Percentiles rank a stretch among this genome's conserved stretches.
Evolutionary conservation across 2,113 vertebrate species (phyloP).

Genomic region (Brevimyrus niger): DNA sequence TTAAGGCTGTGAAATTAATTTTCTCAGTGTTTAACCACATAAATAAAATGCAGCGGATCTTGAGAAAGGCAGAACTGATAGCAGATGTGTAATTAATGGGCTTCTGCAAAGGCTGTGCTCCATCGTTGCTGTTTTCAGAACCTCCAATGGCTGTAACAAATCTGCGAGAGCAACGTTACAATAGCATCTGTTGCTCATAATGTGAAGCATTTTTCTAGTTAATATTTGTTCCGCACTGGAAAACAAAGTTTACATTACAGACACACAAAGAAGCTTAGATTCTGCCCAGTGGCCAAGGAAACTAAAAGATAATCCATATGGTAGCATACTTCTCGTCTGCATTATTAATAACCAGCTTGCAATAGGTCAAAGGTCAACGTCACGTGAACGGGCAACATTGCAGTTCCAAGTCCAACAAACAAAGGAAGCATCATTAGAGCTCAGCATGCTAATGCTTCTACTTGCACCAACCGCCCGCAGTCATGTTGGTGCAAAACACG

Average conservation of each 20-base stretch:
- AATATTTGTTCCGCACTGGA: neutral
- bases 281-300: neutral
- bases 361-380: neutral
- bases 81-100: neutral
- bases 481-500: neutral
- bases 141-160: neutral
- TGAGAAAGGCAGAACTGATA: neutral
- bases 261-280: neutral
- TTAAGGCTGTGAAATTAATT: neutral
- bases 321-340: neutral
- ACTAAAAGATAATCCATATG: neutral
- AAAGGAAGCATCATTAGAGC: neutral
- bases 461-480: too few species aligned
- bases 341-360: neutral
- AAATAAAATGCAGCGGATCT: neutral
- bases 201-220: neutral
- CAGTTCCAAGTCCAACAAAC: too few species aligned
- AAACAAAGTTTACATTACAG: neutral
- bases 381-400: neutral
- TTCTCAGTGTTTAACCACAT: neutral
- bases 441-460: neutral
- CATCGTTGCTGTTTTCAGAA: neutral
- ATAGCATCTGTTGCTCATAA: neutral
- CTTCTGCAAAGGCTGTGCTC: neutral
- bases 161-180: neutral